Base-by-base conservation (phyloP, 2,797 vertebrate species). In the Sebastes hopkinsi region DNA sequence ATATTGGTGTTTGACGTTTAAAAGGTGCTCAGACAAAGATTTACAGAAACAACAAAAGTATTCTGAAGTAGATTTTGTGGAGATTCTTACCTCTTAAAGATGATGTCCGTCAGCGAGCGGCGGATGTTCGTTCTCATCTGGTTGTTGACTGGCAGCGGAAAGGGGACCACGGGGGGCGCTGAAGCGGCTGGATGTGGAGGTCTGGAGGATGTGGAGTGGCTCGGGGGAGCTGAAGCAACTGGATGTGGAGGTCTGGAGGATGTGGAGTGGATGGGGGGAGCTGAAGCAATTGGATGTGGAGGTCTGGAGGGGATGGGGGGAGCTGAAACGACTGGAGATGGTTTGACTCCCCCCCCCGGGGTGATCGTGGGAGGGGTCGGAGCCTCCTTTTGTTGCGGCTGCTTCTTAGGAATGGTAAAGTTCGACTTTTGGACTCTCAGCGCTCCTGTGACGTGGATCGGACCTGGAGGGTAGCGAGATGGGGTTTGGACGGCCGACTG, bases 81-180 rank as follows among this genome's bases (percentile, higher is more conserved):
- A 0, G 23, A 66, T 13, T 81, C 96, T 91, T 93, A 99, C 99
- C 99, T 99, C 92, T 99, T 99, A 92, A 96, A 99, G 18, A 99
- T 94, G 80, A 99, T 99, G 87, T 99, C 98, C 27, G 98, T 99
- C 65, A 99, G 93, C 0, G 99, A 99, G 52, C 98, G 97, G 4
- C 98, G 96, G 87, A 99, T 99, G 83, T 99, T 99, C 85, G 98
- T 97, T 61, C 98, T 97, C 90, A 99, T 99, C 93, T 99, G 98
- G 56, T 97, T 97, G 92, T 99, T 99, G 72, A 97, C 96, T 5
- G 97, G 97, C 10, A 97, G 95, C 0, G 96, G 94, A 30, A 94
- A 92, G 5, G 91, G 20, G 1, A 95, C 55, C 11, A 3, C 72
- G 3, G 91, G n/a, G 10, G 92, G 81, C 4, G 75, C 77, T 8